Percentiles rank a stretch among this genome's conserved stretches.
These are phyloP conservation scores for Sebastes vulpes DNA, from an alignment of 2,797 vertebrate genomes.

Conservation along the genomic window DNA sequence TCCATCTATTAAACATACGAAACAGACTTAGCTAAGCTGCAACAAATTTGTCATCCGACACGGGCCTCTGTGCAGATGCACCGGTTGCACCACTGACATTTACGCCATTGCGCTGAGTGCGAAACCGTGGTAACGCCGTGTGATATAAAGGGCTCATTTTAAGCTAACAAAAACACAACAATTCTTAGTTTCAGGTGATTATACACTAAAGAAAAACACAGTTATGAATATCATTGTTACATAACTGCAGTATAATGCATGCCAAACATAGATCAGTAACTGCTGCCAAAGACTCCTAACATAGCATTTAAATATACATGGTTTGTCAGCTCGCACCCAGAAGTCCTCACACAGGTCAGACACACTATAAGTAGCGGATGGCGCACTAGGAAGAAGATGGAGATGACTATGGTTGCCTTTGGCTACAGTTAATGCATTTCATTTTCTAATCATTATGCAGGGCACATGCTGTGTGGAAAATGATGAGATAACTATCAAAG, in stretches of 20 bases:
- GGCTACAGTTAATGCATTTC: slow-evolving; percentile 13
- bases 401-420: slow-evolving; percentile 13
- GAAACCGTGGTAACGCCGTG: neutral
- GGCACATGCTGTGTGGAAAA: slow-evolving; percentile 9
- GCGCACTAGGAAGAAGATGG: neutral
- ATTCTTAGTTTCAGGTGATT: neutral
- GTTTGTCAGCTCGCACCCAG: neutral
- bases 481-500: slow-evolving; percentile 10
- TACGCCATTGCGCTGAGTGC: neutral
- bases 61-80: neutral
- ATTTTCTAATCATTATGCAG: slow-evolving; percentile 18
- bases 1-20: no score
- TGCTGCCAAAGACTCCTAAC: neutral
- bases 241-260: neutral
- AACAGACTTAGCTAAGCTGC: no score
- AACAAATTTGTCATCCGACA: neutral
- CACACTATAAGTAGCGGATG: neutral
- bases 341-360: neutral
- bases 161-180: neutral
- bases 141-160: neutral
- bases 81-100: neutral
- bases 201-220: neutral
- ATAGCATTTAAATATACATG: neutral
- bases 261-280: neutral
- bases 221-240: neutral